Base-by-base conservation (phyloP, 2,888 invertebrate genomes). In the Drosophila melanocephala region DNA sequence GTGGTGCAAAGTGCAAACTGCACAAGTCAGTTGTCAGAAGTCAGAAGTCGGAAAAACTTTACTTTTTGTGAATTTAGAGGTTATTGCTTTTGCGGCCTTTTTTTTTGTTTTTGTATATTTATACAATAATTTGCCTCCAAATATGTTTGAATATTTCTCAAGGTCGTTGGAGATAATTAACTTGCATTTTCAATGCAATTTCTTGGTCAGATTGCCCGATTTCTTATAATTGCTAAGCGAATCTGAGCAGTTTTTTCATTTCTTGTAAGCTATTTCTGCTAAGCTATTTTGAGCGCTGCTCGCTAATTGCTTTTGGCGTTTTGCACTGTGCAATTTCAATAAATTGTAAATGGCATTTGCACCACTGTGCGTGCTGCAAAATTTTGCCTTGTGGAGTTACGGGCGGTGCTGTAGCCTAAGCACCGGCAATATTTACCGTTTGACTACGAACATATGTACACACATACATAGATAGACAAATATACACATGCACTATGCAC, bases 351-450 rank as follows among this genome's bases (percentile, higher is more conserved):
- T 71, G 44, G 5, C 19, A 9, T 56, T 26, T 60, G 63, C 14
- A 14, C 69, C 79, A 79, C 72, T 62, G 79, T 79, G 72, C 79
- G 42, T 67, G 62, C 59, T 71, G 79, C 72, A 75, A 70, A 66
- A 68, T 71, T 68, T 78, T 28, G 68, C 76, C 72, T 60, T 69
- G 72, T 53, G 66, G 69, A 72, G 78, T 77, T 77, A 66, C 62
- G 68, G 73, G 68, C 58, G 68, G 52, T 42, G 64, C 56, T 58
- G 44, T 44, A 69, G 68, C 60, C 53, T 57, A 57, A 79, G 59
- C 77, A 81, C 75, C 84, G 84, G 86, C 86, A 86, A 86, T 86
- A 86, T 88, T 85, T 88, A 86, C 86, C 88, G 86, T 88, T 88
- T 85, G 73, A 66, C 66, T 67, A 66, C 71, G 50, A 16, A 39